Conservation (phyloP, 2,113 vertebrate genomes). For the Pteruthius melanotis region DNA sequence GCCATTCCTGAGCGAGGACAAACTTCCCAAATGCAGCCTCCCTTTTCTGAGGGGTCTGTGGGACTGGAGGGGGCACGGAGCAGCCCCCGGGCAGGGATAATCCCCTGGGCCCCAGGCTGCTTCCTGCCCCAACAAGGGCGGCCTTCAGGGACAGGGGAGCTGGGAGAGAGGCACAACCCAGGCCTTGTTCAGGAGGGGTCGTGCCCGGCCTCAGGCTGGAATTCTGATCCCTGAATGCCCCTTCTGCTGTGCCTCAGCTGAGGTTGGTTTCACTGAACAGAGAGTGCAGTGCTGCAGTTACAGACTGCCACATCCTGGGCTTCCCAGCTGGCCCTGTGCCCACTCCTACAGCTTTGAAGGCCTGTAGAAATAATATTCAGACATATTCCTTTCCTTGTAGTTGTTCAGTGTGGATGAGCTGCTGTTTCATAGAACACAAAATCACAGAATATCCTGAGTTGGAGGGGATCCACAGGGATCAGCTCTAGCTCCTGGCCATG, state of each 20-base stretch:
- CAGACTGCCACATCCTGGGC: neutral
- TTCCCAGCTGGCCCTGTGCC: neutral
- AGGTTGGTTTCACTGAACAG: neutral
- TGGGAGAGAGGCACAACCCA: neutral
- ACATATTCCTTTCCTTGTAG: neutral
- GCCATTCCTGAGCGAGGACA: accelerated
- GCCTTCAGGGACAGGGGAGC: neutral
- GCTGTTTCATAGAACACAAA: neutral
- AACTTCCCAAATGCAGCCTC: neutral
- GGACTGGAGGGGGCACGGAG: neutral
- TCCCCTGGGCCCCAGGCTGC: neutral
- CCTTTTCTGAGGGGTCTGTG: neutral
- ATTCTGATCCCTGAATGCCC: neutral
- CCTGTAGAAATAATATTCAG: neutral
- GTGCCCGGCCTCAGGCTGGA: neutral
- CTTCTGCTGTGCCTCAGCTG: neutral
- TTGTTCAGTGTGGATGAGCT: neutral
- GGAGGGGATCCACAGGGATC: neutral
- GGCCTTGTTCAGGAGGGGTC: neutral
- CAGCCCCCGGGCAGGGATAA: neutral
- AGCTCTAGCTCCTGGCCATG: neutral
- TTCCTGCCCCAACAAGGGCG: neutral
- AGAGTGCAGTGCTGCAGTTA: neutral
- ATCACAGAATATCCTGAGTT: neutral
- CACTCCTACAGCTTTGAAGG: neutral